Conservation (phyloP, 2,888 invertebrate genomes). For the Subacronicta megacephala region DNA sequence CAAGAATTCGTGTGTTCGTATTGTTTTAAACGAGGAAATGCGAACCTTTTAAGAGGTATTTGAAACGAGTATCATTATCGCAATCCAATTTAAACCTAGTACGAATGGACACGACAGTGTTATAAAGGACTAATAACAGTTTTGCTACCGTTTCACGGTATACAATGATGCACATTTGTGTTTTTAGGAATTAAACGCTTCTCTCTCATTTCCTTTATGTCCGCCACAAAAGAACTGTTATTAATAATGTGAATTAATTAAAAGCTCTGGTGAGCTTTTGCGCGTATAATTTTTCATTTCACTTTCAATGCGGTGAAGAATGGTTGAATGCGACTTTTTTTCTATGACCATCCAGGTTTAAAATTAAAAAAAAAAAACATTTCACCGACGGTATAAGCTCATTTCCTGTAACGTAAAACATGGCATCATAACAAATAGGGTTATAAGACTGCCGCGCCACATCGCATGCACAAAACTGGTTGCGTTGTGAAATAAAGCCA, state of each 20-base stretch:
- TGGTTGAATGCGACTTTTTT: slow-evolving; percentile 58
- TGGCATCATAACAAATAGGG: slow-evolving; percentile 78
- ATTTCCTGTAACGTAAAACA: slow-evolving; percentile 77
- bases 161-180: slow-evolving; percentile 50
- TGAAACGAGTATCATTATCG: slow-evolving; percentile 16
- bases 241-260: slow-evolving; percentile 57
- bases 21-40: not conserved
- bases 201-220: slow-evolving; percentile 46
- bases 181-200: slow-evolving; percentile 39
- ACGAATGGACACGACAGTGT: slow-evolving; percentile 21
- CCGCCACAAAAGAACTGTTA: slow-evolving; percentile 47
- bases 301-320: slow-evolving; percentile 50
- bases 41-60: not conserved
- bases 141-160: slow-evolving; percentile 30
- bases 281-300: slow-evolving; percentile 43
- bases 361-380: slow-evolving; percentile 67
- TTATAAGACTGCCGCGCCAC: slow-evolving; percentile 73
- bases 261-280: slow-evolving; percentile 48
- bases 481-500: slow-evolving; percentile 73
- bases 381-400: slow-evolving; percentile 70
- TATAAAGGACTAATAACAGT: slow-evolving; percentile 33
- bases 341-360: slow-evolving; percentile 66
- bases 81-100: slow-evolving; percentile 18
- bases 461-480: slow-evolving; percentile 77
- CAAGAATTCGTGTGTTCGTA: not conserved